Evolutionary conservation across 2,797 vertebrate species (phyloP).

Genomic region (Australoheros facetus): DNA sequence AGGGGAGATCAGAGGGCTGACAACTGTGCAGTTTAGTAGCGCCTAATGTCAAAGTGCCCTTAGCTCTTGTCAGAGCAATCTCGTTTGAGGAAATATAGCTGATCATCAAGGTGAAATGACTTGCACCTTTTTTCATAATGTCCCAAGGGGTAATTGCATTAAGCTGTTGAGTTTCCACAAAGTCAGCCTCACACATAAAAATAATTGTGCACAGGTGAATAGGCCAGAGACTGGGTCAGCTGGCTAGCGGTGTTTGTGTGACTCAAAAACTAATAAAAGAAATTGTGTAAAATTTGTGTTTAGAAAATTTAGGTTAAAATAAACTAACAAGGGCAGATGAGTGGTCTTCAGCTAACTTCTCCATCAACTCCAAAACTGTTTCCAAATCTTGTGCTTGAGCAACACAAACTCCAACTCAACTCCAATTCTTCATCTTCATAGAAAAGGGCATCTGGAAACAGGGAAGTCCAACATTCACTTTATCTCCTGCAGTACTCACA

Average conservation of each 20-base stretch:
- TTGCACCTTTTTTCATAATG: background rate
- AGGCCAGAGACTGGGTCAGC: background rate
- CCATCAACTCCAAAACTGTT: too few species aligned
- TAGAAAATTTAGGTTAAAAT: background rate
- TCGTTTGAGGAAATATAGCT: background rate
- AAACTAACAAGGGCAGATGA: too few species aligned
- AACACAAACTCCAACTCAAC: too few species aligned
- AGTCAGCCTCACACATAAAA: background rate
- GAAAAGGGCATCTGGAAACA: too few species aligned
- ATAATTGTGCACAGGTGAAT: background rate
- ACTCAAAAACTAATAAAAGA: background rate
- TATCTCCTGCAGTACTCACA: too few species aligned
- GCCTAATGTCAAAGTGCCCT: background rate
- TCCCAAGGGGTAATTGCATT: background rate
- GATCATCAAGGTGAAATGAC: background rate
- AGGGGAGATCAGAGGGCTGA: background rate
- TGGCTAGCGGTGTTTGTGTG: background rate
- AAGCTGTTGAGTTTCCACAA: background rate
- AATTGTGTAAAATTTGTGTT: background rate
- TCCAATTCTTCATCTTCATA: too few species aligned
- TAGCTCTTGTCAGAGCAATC: background rate
- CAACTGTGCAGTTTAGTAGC: background rate
- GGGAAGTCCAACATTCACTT: too few species aligned
- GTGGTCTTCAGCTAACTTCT: too few species aligned
- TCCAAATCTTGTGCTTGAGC: too few species aligned